phyloP scores from a whole-genome alignment of 1,140 invertebrate species.

The Zeugodacus cucurbitae region DNA sequence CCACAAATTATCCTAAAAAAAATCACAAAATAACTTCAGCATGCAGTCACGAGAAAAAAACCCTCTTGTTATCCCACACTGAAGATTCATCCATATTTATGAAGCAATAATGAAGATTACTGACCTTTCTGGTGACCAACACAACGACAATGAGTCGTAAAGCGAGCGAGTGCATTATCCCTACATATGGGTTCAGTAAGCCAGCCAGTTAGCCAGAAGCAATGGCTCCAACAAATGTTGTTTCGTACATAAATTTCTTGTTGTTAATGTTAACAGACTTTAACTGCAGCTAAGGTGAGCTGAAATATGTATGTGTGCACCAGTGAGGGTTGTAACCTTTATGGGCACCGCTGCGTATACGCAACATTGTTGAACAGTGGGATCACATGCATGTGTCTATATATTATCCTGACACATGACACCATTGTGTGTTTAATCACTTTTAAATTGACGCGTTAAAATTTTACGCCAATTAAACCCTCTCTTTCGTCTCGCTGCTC shows the following conservation, averaged over 20 bases:
- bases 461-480: too few species aligned
- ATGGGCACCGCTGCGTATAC: background rate
- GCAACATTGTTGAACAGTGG: background rate
- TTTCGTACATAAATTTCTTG: background rate
- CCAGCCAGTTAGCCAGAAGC: background rate
- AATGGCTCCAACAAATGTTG: background rate
- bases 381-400: too few species aligned
- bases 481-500: too few species aligned
- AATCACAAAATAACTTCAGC: too few species aligned
- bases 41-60: too few species aligned
- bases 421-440: too few species aligned
- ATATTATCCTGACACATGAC: too few species aligned
- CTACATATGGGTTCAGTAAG: background rate
- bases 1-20: too few species aligned
- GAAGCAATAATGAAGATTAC: background rate
- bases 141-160: background rate
- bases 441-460: too few species aligned
- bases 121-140: background rate
- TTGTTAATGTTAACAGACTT: background rate
- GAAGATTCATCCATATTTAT: background rate
- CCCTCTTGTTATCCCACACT: background rate
- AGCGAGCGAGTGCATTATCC: background rate
- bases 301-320: background rate
- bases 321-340: background rate
- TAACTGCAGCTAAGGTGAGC: background rate